Base-by-base conservation (phyloP, 1,140 invertebrate genomes). In the Brachionus paranguensis region DNA sequence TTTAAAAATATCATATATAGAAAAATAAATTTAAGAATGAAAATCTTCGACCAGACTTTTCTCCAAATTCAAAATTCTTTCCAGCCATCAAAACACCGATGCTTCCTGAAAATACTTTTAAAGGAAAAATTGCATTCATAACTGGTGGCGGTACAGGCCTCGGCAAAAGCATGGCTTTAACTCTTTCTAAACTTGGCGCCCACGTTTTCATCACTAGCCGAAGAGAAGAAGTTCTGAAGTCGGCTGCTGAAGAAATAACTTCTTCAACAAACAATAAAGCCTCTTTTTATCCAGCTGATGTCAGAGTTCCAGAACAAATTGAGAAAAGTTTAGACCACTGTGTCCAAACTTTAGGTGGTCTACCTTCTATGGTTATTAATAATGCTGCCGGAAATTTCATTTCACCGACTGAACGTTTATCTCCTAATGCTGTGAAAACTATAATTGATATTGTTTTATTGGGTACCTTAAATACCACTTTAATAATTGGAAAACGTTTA, bases 361-460 rank as follows among this genome's bases (percentile, higher is more conserved):
- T 91, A 14, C 92, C 92, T 8, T 87, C 90, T 76, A 86, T 92
- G 14, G 85, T 92, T 37, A 88, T 92, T 14, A 92, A 92, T 86
- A 92, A 92, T 87, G 91, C 92, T 68, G 92, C 92, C 33, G 92
- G 92, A 11, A 92, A 92, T 85, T 92, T 92, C 85, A 90, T 92
- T 74, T 89, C 89, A 6, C 91, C 91, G 8, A 88, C 91, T 17
- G 91, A 92, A 85, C 86, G 89, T 55, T 87, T 92, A 0, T 91
- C 91, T 7, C 84, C 89, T 2, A 92, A 92, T 88, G 91, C 90
- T 8, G 91, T 89, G 86, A 89, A 87, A 83, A 90, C 91, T 14
- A 88, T 92, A 24, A 87, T 91, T 50, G 91, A 92, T 85, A 92
- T 92, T 86, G 91, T 92, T 7, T 87, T 92, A 0, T 90, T 90